Evolutionary conservation across 2,113 vertebrate genomes (phyloP).

Genomic region (Eptesicus fuscus): DNA sequence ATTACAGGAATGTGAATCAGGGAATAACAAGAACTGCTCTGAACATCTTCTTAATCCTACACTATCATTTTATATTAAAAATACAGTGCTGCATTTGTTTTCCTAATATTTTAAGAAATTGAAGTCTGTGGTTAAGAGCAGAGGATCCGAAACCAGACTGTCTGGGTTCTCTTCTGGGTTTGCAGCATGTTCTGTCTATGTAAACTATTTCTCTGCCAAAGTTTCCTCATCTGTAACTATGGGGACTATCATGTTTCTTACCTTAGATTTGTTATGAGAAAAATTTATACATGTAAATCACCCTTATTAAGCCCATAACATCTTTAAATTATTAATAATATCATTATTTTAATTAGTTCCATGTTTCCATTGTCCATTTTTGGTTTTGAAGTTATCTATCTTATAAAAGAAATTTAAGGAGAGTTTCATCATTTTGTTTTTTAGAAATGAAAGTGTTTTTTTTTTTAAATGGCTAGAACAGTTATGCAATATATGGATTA

Average conservation of each 20-base stretch:
- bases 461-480: not conserved
- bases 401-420: not conserved
- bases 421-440: not conserved
- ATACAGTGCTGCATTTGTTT: not conserved
- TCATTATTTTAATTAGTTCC: not conserved
- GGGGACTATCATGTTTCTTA: not conserved
- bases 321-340: not conserved
- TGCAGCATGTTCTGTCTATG: not conserved
- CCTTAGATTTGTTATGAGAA: not conserved
- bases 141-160: not conserved
- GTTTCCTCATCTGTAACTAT: not conserved
- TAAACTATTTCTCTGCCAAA: not conserved
- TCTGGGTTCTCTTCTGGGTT: not conserved
- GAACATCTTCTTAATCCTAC: not conserved
- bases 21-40: not conserved
- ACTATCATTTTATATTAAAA: not conserved
- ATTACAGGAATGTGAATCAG: not conserved
- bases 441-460: not conserved
- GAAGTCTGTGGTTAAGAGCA: not conserved
- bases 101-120: constrained; percentile 5
- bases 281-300: not conserved
- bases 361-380: not conserved
- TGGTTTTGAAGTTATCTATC: not conserved
- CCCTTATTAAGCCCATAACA: not conserved
- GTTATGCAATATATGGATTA: not conserved